Evolutionary conservation across 2,888 invertebrate species (phyloP).

Genomic region (Apoda limacodes): DNA sequence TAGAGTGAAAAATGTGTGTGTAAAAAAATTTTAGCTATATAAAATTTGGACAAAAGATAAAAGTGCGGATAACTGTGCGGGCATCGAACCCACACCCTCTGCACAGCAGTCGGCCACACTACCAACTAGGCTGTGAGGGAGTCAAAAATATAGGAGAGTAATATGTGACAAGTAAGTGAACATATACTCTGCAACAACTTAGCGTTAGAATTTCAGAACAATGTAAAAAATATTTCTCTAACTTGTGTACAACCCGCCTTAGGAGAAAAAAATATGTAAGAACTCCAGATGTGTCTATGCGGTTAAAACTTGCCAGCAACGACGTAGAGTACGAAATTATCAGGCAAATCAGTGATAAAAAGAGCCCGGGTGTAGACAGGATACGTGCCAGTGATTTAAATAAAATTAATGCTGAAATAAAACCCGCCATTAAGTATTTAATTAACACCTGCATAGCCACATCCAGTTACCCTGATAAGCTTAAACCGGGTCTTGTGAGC

Average conservation of each 20-base stretch:
- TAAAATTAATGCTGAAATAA: background rate
- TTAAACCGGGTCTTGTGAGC: background rate
- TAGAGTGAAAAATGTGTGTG: too few relatives aligned
- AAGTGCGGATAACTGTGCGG: too few relatives aligned
- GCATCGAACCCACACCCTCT: too few relatives aligned
- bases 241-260: background rate
- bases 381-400: conserved; percentile 1
- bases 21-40: too few relatives aligned
- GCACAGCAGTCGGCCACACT: too few relatives aligned
- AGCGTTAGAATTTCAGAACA: too few relatives aligned
- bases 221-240: background rate
- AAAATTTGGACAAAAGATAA: too few relatives aligned
- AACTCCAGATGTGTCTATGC: background rate
- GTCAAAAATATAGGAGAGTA: too few relatives aligned
- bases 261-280: background rate
- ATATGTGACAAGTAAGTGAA: too few relatives aligned
- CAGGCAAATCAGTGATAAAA: background rate
- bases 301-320: background rate
- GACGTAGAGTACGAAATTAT: background rate
- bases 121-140: too few relatives aligned
- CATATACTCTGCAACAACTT: too few relatives aligned
- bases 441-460: background rate
- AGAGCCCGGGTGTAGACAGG: background rate
- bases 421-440: background rate
- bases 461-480: background rate